Percentiles rank a stretch among this genome's conserved stretches.
Conservation (phyloP, 2,888 invertebrate species). For the Adelphocoris suturalis region DNA sequence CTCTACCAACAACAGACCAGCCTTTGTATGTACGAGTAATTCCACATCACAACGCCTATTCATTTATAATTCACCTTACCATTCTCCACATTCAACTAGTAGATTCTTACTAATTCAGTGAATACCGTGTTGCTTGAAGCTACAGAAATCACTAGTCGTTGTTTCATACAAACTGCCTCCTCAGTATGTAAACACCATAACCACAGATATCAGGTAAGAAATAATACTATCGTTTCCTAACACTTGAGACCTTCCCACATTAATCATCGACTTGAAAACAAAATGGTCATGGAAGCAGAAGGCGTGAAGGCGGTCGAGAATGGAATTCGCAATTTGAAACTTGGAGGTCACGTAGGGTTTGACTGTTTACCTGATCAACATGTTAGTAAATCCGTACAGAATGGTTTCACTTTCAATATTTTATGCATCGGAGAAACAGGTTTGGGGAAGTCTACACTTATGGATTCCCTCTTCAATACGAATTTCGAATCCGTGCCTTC, state of each 20-base stretch:
- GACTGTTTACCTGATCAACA: conserved; percentile 99
- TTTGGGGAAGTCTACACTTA: conserved; percentile 97
- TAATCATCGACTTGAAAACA: background rate
- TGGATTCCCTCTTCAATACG: conserved; percentile 99
- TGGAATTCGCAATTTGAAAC: conserved; percentile 86
- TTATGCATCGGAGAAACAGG: conserved; percentile 99
- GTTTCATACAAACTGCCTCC: background rate
- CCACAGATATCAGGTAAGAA: background rate
- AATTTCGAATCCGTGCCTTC: conserved; percentile 97
- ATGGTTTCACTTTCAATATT: conserved; percentile 99
- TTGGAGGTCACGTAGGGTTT: conserved; percentile 98
- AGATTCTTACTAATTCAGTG: background rate
- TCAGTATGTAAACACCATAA: background rate
- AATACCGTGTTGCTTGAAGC: background rate
- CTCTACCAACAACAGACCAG: conserved; percentile 8
- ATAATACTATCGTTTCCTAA: background rate
- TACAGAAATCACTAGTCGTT: background rate
- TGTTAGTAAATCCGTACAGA: conserved; percentile 97
- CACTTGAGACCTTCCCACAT: background rate
- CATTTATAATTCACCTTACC: conserved; percentile 1
- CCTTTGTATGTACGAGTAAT: conserved; percentile 4
- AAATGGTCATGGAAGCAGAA: conserved; percentile 55
- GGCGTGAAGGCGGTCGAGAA: conserved; percentile 74
- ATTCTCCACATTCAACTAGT: background rate
- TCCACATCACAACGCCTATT: conserved; percentile 7